Percentiles rank a stretch among this genome's conserved stretches.
Evolutionary conservation across 2,888 invertebrate genomes (phyloP).

Genomic region (Chymomyza caudatula): DNA sequence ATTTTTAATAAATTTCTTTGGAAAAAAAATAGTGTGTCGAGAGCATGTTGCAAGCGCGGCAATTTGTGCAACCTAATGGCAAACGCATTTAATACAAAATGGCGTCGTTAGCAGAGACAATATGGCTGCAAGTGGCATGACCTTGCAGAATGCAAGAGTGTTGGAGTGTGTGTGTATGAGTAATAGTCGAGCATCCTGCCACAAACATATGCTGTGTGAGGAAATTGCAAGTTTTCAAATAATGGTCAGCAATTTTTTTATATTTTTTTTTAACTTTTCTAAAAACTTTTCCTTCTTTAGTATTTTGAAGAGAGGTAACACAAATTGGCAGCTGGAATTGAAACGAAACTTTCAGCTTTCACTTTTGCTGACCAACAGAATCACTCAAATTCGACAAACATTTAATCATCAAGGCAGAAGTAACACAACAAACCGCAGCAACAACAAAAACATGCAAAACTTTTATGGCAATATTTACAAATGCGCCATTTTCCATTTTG

Average conservation of each 20-base stretch:
- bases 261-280: neutral
- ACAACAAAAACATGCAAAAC: neutral
- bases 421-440: neutral
- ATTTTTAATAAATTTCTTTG: neutral
- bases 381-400: neutral
- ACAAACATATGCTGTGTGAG: slow-evolving; percentile 35
- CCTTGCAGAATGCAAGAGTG: slow-evolving; percentile 33
- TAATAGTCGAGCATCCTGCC: slow-evolving; percentile 25
- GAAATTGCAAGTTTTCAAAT: slow-evolving; percentile 11
- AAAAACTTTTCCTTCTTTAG: neutral
- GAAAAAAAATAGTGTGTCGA: neutral
- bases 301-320: slow-evolving; percentile 15
- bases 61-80: slow-evolving; percentile 42
- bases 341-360: slow-evolving; percentile 1
- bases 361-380: neutral
- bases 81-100: slow-evolving; percentile 35
- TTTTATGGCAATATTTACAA: neutral
- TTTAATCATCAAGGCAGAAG: neutral
- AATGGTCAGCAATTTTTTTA: neutral
- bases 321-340: slow-evolving; percentile 37
- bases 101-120: slow-evolving; percentile 12
- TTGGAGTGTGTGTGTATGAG: slow-evolving; percentile 28
- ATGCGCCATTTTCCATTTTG: neutral
- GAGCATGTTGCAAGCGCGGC: neutral
- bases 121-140: slow-evolving; percentile 21